Evolutionary conservation across 2,888 invertebrate species (phyloP), one percentile per base, ranked within the genome.

Genomic region (Coleophora deauratella): DNA sequence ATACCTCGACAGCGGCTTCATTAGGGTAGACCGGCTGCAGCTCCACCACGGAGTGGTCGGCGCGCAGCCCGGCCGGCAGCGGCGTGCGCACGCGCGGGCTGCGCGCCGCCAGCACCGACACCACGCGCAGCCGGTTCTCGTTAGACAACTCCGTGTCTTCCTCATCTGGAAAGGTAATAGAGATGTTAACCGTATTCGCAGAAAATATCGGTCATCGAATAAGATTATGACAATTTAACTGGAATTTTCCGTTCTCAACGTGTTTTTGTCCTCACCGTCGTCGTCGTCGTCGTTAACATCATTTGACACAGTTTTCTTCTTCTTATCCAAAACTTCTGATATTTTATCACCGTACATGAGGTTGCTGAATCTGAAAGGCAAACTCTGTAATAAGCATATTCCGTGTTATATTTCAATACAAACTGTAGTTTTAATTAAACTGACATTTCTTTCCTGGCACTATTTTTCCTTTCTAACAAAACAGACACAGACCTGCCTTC

Each of bases 121-220:
- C 87, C n/a, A 95, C 89, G 72, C 93, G 93, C 79, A 97, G 88
- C 38, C 94, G 85, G 40, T 91, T 88, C 55, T 97, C 93, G 62
- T 92, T 91, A 2, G 89, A 87, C 31, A 92, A 59, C 36, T 88
- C 88, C 63, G 66, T 47, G 0, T 46, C 45, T 1, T 66, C 65
- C 11, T 69, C 62, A 37, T 65, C 64, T 60, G 43, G 4, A 41
- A 42, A 12, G 41, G 45, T 32, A 2, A 34, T 37, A n/a, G 14
- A n/a, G 6, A 27, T 13, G 13, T 37, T 33, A 33, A 33, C 6
- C 10, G 13, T 12, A n/a, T n/a, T n/a, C n/a, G n/a, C n/a, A n/a
- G n/a, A n/a, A n/a, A n/a, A n/a, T n/a, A n/a, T n/a, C n/a, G n/a
- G n/a, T n/a, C n/a, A n/a, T n/a, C n/a, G n/a, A n/a, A n/a, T n/a